A percentile compares a stretch with the other conserved stretches of the same genome.
phyloP scores from a whole-genome alignment of 2,888 invertebrate genomes.

The Eupeodes latifasciatus region DNA sequence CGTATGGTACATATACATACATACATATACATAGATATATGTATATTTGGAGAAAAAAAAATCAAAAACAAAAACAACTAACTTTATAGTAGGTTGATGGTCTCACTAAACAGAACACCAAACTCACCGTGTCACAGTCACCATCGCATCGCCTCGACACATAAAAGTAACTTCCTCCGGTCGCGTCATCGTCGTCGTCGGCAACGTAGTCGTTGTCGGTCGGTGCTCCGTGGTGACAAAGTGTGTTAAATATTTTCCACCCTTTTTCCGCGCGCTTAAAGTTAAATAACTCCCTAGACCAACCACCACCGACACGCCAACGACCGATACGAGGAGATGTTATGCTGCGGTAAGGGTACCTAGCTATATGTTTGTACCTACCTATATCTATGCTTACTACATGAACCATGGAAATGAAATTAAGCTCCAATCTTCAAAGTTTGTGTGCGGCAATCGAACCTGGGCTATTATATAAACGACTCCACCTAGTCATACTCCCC shows the following conservation, averaged over 20 bases:
- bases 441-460: conserved; percentile 65
- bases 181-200: not conserved
- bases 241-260: conserved; percentile 51
- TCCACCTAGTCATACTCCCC: conserved; percentile 54
- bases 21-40: too few species aligned
- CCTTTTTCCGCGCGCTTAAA: conserved; percentile 55
- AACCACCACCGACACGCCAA: not conserved
- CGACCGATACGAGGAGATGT: too few species aligned
- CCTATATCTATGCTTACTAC: not conserved
- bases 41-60: not conserved
- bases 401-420: conserved; percentile 64
- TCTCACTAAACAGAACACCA: not conserved
- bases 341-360: not conserved
- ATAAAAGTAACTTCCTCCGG: conserved; percentile 40
- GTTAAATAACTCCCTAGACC: conserved; percentile 60
- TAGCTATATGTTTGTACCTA: not conserved
- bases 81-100: conserved; percentile 36
- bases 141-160: not conserved
- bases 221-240: conserved; percentile 40
- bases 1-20: not conserved
- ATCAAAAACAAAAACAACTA: conserved; percentile 32
- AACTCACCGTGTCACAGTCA: not conserved
- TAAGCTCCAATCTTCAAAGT: conserved; percentile 51
- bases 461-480: conserved; percentile 58
- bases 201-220: not conserved